Percentiles rank a stretch among this genome's conserved stretches.
Evolutionary conservation across 1,140 invertebrate species (phyloP).

Genomic region (Sminthurinus signatus): DNA sequence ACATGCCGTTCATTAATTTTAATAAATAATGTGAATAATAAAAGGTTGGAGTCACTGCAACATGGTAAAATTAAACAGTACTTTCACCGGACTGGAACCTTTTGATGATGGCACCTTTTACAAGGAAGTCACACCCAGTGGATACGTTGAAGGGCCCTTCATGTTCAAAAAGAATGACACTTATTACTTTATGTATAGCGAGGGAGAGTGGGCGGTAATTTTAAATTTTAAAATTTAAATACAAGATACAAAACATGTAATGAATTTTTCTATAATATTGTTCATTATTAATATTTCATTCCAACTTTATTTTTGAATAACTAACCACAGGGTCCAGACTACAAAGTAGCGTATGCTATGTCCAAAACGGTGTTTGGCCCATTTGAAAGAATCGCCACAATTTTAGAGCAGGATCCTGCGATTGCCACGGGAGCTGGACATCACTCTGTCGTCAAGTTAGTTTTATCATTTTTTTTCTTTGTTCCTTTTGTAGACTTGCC

Average conservation of each 20-base stretch:
- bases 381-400: constrained; percentile 7
- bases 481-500: too few relatives aligned
- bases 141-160: constrained; percentile 23
- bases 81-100: constrained; percentile 17
- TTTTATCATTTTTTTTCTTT: too few relatives aligned
- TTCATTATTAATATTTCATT: too few relatives aligned
- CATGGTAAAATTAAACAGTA: constrained; percentile 11
- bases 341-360: constrained; percentile 25
- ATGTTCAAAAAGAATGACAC: constrained; percentile 26
- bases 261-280: too few relatives aligned
- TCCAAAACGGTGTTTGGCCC: constrained; percentile 13
- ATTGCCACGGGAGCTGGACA: constrained; percentile 28
- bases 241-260: too few relatives aligned
- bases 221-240: neutral
- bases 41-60: constrained; percentile 27
- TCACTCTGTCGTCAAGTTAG: too few relatives aligned
- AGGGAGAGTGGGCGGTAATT: constrained; percentile 15
- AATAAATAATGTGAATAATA: too few relatives aligned
- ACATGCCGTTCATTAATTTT: too few relatives aligned
- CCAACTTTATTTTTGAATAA: too few relatives aligned
- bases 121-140: constrained; percentile 26
- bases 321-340: constrained; percentile 19
- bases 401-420: constrained; percentile 22
- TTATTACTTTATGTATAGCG: constrained; percentile 33
- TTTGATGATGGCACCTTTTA: constrained; percentile 23